Percentiles rank a stretch among this genome's conserved stretches.
Evolutionary conservation across 2,888 invertebrate genomes (phyloP).

Genomic region (Panopea generosa): DNA sequence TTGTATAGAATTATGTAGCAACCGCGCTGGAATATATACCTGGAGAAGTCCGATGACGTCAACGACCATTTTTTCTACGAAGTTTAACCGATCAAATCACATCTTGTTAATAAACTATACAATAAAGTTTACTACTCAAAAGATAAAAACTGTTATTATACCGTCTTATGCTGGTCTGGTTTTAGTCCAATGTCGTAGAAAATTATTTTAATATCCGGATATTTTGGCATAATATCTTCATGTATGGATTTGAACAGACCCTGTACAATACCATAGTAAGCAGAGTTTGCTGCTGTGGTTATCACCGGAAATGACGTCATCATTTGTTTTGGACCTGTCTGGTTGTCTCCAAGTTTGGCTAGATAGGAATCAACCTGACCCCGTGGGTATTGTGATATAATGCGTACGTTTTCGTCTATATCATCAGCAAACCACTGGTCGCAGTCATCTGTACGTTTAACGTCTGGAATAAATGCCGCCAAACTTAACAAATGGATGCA

Average conservation of each 20-base stretch:
- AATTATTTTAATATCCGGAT: constrained; percentile 43
- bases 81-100: too few species aligned
- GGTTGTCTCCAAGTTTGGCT: constrained; percentile 16
- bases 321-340: constrained; percentile 10
- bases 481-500: neutral
- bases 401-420: constrained; percentile 30
- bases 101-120: too few species aligned
- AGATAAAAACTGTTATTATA: too few species aligned
- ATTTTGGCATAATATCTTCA: constrained; percentile 24
- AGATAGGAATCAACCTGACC: constrained; percentile 31
- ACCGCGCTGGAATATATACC: too few species aligned
- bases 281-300: constrained; percentile 59
- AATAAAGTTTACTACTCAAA: too few species aligned
- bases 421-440: constrained; percentile 35
- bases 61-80: too few species aligned
- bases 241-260: constrained; percentile 48
- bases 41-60: too few species aligned
- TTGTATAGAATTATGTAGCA: too few species aligned
- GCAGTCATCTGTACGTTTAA: constrained; percentile 14
- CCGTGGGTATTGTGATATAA: constrained; percentile 34
- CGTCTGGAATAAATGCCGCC: constrained; percentile 17
- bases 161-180: constrained; percentile 12
- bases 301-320: constrained; percentile 61
- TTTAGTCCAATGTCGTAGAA: constrained; percentile 58
- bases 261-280: constrained; percentile 45